Conservation (phyloP, 2,113 vertebrate genomes). For the Agapornis roseicollis region DNA sequence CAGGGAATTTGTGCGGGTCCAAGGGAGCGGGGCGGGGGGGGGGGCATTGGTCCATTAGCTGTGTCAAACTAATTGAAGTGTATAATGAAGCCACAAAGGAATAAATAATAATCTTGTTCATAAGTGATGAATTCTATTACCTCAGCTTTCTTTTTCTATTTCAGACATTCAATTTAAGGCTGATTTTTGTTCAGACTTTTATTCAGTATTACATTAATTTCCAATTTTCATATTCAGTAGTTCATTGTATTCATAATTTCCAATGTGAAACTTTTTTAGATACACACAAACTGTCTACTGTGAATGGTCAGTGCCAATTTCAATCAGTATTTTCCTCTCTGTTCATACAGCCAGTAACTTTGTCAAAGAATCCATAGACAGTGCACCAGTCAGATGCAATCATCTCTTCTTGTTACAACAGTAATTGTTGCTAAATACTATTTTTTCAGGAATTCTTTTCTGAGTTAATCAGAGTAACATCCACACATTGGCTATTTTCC, state of each 20-base stretch:
- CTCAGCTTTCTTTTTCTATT: not conserved
- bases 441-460: not conserved
- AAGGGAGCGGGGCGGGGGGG: too few relatives aligned
- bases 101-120: not conserved
- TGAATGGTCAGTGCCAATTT: not conserved
- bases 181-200: not conserved
- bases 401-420: not conserved
- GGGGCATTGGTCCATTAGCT: not conserved
- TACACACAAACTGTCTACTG: not conserved
- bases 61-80: not conserved
- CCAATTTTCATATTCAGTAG: not conserved
- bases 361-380: not conserved
- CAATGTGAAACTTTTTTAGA: not conserved
- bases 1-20: not conserved
- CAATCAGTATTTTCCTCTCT: not conserved
- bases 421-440: not conserved
- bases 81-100: not conserved
- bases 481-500: not conserved
- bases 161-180: not conserved
- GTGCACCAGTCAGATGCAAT: not conserved
- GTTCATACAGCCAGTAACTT: not conserved
- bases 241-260: not conserved
- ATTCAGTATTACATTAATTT: not conserved
- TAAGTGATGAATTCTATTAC: not conserved
- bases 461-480: not conserved